Evolutionary conservation across 2,888 invertebrate genomes (phyloP).

Genomic region (Camponotus fellah): DNA sequence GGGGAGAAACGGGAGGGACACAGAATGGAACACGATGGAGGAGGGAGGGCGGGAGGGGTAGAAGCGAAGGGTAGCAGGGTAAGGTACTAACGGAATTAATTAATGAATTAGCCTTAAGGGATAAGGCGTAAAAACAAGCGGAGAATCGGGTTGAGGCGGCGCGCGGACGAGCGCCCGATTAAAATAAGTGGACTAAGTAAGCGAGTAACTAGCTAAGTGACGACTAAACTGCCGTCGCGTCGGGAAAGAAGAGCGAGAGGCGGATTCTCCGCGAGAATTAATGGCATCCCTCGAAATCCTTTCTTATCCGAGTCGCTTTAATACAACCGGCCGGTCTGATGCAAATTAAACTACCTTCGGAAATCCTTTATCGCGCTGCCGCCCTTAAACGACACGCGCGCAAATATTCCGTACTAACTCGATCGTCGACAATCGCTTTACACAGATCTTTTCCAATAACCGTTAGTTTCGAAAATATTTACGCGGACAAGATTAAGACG

Average conservation of each 20-base stretch:
- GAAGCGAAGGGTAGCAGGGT: slow-evolving; percentile 63
- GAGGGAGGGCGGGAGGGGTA: slow-evolving; percentile 41
- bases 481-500: not conserved
- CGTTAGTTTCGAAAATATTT: slow-evolving; percentile 5
- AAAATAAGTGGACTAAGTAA: slow-evolving; percentile 85
- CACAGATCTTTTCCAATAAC: slow-evolving; percentile 1
- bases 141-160: slow-evolving; percentile 78
- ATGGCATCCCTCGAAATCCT: slow-evolving; percentile 73
- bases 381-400: slow-evolving; percentile 31
- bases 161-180: slow-evolving; percentile 80
- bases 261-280: slow-evolving; percentile 76
- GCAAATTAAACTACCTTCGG: slow-evolving; percentile 76
- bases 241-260: slow-evolving; percentile 65
- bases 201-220: slow-evolving; percentile 82
- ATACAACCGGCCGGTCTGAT: slow-evolving; percentile 76
- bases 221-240: slow-evolving; percentile 73
- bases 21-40: slow-evolving; percentile 54
- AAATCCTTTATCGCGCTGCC: slow-evolving; percentile 49
- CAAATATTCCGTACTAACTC: slow-evolving; percentile 42
- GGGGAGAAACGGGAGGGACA: slow-evolving; percentile 60
- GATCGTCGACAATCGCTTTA: slow-evolving; percentile 29
- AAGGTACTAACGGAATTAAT: slow-evolving; percentile 83
- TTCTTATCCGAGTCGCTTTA: slow-evolving; percentile 73
- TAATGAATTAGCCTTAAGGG: slow-evolving; percentile 85
- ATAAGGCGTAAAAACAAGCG: slow-evolving; percentile 85